Evolutionary conservation across 2,888 invertebrate species (phyloP).

Genomic region (Troides aeacus): DNA sequence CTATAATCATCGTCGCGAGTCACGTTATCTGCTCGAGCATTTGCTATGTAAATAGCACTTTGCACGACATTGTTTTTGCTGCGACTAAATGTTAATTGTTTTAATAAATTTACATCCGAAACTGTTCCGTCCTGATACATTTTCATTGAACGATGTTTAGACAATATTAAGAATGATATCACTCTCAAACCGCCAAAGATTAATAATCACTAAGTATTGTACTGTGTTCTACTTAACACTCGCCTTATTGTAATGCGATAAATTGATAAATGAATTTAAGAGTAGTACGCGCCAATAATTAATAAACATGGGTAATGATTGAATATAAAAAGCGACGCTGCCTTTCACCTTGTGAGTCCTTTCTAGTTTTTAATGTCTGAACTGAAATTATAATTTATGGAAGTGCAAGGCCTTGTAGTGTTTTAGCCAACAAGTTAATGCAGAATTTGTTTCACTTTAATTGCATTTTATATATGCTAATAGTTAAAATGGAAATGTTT

Average conservation of each 20-base stretch:
- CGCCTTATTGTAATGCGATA: slow-evolving; percentile 16
- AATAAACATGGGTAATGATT: slow-evolving; percentile 34
- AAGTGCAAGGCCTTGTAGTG: slow-evolving; percentile 42
- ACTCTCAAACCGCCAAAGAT: slow-evolving; percentile 44
- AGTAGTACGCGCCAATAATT: slow-evolving; percentile 49
- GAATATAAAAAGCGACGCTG: slow-evolving; percentile 40
- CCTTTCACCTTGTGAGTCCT: slow-evolving; percentile 60
- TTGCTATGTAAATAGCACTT: slow-evolving; percentile 63
- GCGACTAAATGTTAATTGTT: slow-evolving; percentile 47
- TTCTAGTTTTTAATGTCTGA: slow-evolving; percentile 55
- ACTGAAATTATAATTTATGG: slow-evolving; percentile 53
- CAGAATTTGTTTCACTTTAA: slow-evolving; percentile 13
- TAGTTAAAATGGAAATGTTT: slow-evolving; percentile 37
- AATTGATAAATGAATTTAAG: slow-evolving; percentile 50
- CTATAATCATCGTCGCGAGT: slow-evolving; percentile 66
- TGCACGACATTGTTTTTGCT: slow-evolving; percentile 54
- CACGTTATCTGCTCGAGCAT: slow-evolving; percentile 61
- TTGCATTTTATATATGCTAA: slow-evolving; percentile 41
- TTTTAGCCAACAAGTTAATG: slow-evolving; percentile 49
- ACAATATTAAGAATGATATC: not conserved
- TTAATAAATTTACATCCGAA: slow-evolving; percentile 40
- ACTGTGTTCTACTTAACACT: not conserved
- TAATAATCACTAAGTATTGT: not conserved
- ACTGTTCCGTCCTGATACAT: not conserved
- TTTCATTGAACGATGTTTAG: not conserved